Percentiles rank a stretch among this genome's conserved stretches.
Conservation (phyloP, 2,113 vertebrate genomes). For the Marmota flaviventris region DNA sequence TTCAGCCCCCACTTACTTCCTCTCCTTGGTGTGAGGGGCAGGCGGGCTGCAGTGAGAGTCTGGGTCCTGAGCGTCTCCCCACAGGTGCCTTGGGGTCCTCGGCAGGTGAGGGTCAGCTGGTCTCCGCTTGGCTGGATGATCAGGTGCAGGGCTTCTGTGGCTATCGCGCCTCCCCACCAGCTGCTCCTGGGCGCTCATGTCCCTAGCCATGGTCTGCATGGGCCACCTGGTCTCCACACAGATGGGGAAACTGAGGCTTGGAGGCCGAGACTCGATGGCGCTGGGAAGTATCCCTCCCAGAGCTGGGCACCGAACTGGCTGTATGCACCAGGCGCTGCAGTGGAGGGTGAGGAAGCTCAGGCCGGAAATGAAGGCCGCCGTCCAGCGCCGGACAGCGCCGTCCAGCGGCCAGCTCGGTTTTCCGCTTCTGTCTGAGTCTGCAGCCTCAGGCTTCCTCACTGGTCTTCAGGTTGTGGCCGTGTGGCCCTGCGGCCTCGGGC, state of each 20-base stretch:
- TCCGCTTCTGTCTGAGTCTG: too few species aligned
- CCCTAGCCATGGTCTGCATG: too few species aligned
- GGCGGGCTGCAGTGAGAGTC: neutral
- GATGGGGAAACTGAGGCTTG: neutral
- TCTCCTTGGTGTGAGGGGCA: neutral
- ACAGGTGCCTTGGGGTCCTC: too few species aligned
- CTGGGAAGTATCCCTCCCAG: too few species aligned
- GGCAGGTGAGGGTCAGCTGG: too few species aligned
- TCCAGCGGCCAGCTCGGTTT: neutral
- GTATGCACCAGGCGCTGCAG: rapidly evolving
- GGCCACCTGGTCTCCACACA: neutral
- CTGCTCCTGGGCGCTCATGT: neutral
- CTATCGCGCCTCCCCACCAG: rapidly evolving
- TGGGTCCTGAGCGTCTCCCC: too few species aligned
- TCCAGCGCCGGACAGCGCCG: rapidly evolving
- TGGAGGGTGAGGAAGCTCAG: neutral
- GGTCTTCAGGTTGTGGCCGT: too few species aligned
- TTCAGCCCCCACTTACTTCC: neutral
- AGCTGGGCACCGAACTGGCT: neutral
- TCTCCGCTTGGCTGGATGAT: too few species aligned
- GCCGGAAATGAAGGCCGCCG: too few species aligned
- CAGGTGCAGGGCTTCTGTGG: too few species aligned
- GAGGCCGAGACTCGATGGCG: neutral
- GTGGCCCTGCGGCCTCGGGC: too few species aligned
- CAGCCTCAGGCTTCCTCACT: neutral